Evolutionary conservation across 2,888 invertebrate genomes (phyloP), one percentile per base, ranked within the genome.

Genomic region (Drosophila ezoana): DNA sequence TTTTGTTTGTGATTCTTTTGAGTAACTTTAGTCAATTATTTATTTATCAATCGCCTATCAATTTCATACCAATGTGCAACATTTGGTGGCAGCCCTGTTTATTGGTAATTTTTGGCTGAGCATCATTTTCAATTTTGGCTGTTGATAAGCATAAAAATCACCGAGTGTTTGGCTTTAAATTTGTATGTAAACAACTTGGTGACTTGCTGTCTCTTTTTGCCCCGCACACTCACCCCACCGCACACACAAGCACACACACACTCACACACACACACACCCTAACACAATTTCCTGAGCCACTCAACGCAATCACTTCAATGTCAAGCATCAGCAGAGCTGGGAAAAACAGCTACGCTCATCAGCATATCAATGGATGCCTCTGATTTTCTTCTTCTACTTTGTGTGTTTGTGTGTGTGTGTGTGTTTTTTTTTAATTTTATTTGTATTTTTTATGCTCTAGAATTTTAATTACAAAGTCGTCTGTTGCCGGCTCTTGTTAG

Each of bases 281-380:
- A 32, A 37, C 11, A 33, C 58, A 63, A 60, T 53, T 48, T 64
- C 59, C 65, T 53, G 70, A 64, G 57, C 84, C 81, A 78, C 75
- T 84, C 72, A 28, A 72, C 56, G 71, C 81, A 82, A 69, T 78
- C 82, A 83, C 78, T 82, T 86, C 68, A 82, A 82, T 82, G 84
- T 82, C 87, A 83, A 71, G 81, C 75, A 61, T 69, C 81, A 82
- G 77, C 77, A 66, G 64, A 68, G 69, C 56, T 58, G 28, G 43
- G 44, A 59, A 68, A 64, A 59, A 52, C 73, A 76, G 77, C 75
- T 68, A 38, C 57, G 48, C 81, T 84, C 85, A 84, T 84, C 83
- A 84, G 79, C 83, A 84, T 84, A 87, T 84, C 87, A 87, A 84
- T 87, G 83, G 71, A 59, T 63, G 62, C 71, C 67, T 69, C 64